Conservation (phyloP, 2,888 invertebrate genomes). For the Thymelicus sylvestris region DNA sequence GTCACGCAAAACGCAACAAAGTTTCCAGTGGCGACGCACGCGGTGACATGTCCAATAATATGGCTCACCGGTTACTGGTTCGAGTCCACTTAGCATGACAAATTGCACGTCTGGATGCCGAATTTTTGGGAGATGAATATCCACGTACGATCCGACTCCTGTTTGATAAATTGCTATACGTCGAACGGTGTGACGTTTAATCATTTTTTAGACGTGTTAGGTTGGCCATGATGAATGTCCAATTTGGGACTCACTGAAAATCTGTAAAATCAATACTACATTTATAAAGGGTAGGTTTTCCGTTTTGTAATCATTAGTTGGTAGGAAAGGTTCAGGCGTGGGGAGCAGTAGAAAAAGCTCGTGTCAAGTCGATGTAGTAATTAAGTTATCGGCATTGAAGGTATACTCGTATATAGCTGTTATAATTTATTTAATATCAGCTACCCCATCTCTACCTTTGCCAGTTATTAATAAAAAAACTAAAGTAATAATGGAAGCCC, state of each 20-base stretch:
- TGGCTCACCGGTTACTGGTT: slow-evolving; percentile 33
- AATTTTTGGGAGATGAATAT: slow-evolving; percentile 45
- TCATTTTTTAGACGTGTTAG: slow-evolving; percentile 18
- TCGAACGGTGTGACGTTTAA: slow-evolving; percentile 1
- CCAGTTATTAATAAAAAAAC: too few relatives aligned
- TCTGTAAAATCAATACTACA: not conserved
- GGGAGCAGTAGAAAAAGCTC: too few relatives aligned
- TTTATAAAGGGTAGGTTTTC: too few relatives aligned
- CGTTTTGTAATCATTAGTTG: too few relatives aligned
- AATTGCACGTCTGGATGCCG: slow-evolving; percentile 38
- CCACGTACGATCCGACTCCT: slow-evolving; percentile 28
- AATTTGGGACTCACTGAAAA: not conserved
- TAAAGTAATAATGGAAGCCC: too few relatives aligned
- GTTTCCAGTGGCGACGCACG: not conserved
- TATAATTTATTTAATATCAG: too few relatives aligned
- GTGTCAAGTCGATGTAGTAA: too few relatives aligned
- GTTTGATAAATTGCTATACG: slow-evolving; percentile 33
- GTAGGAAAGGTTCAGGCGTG: too few relatives aligned
- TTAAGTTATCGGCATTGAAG: too few relatives aligned
- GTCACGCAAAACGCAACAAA: not conserved
- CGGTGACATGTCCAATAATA: slow-evolving; percentile 40
- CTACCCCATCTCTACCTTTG: too few relatives aligned
- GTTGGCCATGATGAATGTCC: not conserved
- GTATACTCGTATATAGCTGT: too few relatives aligned
- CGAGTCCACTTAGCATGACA: slow-evolving; percentile 44